Evolutionary conservation across 1,140 invertebrate species (phyloP).

Genomic region (Hirudo medicinalis): DNA sequence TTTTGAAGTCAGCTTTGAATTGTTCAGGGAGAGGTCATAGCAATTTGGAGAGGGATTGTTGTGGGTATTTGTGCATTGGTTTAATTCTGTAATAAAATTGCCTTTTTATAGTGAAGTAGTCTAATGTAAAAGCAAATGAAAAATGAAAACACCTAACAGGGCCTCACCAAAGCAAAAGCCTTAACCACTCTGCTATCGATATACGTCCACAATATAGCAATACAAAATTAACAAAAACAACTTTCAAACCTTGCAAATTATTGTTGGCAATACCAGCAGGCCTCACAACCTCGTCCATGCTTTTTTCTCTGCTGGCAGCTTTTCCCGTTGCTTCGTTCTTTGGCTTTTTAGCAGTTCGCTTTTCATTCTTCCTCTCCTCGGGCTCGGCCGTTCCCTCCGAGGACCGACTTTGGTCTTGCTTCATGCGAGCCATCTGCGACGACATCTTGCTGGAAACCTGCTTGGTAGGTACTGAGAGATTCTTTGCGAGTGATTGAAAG

Average conservation of each 20-base stretch:
- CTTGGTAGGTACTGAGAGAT: neutral
- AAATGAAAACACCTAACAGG: neutral
- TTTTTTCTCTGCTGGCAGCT: too few species aligned
- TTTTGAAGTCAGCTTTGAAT: neutral
- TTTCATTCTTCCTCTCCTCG: neutral
- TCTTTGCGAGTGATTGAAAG: neutral
- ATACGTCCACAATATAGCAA: too few species aligned
- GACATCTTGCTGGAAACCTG: constrained; percentile 3
- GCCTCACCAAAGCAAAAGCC: too few species aligned
- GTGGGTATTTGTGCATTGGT: neutral
- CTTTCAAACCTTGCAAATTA: too few species aligned
- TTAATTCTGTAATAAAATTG: neutral
- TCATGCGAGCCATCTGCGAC: neutral
- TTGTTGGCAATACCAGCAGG: too few species aligned
- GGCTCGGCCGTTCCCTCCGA: too few species aligned
- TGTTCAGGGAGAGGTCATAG: neutral
- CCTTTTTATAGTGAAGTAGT: neutral
- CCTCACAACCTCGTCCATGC: too few species aligned
- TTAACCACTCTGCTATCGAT: too few species aligned
- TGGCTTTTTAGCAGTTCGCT: neutral
- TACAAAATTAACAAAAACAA: too few species aligned
- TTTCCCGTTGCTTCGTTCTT: neutral
- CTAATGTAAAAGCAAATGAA: too few species aligned
- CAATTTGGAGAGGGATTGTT: neutral
- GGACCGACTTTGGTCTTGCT: neutral